Base-by-base conservation (phyloP, 2,888 invertebrate genomes). In the Tuta absoluta region DNA sequence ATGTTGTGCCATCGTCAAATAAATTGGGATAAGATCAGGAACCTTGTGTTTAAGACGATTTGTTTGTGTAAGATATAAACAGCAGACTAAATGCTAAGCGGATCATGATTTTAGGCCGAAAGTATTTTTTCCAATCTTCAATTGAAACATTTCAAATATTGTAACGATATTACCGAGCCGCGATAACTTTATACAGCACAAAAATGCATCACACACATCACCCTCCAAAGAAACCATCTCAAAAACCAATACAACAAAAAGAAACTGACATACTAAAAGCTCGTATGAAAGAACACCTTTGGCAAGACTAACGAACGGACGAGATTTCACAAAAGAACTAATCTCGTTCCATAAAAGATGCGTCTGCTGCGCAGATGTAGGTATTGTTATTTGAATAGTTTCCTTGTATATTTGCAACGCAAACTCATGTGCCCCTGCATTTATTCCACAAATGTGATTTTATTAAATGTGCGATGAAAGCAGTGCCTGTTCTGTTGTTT, bases 251-350 rank as follows among this genome's bases (percentile, higher is more conserved):
- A 21, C 10, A 37, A 37, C 28, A 28, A 12, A 58, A 37, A 58
- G 58, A 14, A 21, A 37, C 58, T 58, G 58, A 38, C 38, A 11
- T 21, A 58, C 38, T 38, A 58, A 58, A 38, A 38, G 33, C 38
- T 12, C 14, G 19, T 17, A 21, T 38, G 58, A 58, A 38, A 58
- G 24, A 38, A 19, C 58, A 21, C 24, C 58, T 38, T 58, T 58
- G 11, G 58, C 58, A 37, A 28, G 24, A 28, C 56, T 56, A 58
- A 58, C 58, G 12, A 58, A 58, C 38, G 58, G 17, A 58, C 38
- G 58, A 37, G 37, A 21, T 58, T 58, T 58, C 58, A 58, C 58
- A 58, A 58, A 58, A 14, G 58, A 58, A 21, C 38, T 58, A 58
- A 58, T 58, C 37, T 58, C 19, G 38, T 38, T 17, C 33, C 21